Evolutionary conservation across 2,113 vertebrate genomes (phyloP), one percentile per base, ranked within the genome.

Genomic region (Toxotes jaculatrix): DNA sequence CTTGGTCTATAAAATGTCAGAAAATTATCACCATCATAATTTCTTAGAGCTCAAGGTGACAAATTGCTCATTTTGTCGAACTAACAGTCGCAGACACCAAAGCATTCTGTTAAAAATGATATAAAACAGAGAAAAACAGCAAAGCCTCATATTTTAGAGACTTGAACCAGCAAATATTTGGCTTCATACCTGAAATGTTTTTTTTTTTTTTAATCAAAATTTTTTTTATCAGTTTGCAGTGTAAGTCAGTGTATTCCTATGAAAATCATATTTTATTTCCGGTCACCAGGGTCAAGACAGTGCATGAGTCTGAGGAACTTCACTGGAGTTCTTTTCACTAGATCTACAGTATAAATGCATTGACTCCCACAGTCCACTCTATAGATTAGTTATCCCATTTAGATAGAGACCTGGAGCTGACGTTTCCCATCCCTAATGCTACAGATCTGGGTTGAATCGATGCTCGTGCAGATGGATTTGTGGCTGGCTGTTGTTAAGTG

Each of bases 401-500:
- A 83, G 65, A 76, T 45, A 13, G 72, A 68, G 61, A 80, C 31
- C 53, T 59, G 66, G 68, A 79, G 72, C 69, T 68, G 79, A 80
- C 55, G 34, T 64, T 85, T 89, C 69, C 75, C 59, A 32, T 82
- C 62, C 55, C 0, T 71, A 72, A 73, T 77, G 67, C 77, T 40
- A 17, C 73, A 65, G 65, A 84, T 85, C 84, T n/a, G 45, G 31
- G 57, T 74, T 27, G 5, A 78, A 86, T 91, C 79, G 68, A 92
- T 85, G 82, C 73, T 49, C 0, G 21, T 7, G 36, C 27, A 5
- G 74, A 89, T 86, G 86, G 87, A 91, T 88, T 82, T 88, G 83
- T 80, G 74, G 86, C 79, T 21, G 56, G 40, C 67, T 88, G 87
- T 51, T 74, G 87, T 87, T 81, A 86, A 92, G 86, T 86, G 80